Conservation (phyloP, 2,888 invertebrate species). For the Erebia palarica region DNA sequence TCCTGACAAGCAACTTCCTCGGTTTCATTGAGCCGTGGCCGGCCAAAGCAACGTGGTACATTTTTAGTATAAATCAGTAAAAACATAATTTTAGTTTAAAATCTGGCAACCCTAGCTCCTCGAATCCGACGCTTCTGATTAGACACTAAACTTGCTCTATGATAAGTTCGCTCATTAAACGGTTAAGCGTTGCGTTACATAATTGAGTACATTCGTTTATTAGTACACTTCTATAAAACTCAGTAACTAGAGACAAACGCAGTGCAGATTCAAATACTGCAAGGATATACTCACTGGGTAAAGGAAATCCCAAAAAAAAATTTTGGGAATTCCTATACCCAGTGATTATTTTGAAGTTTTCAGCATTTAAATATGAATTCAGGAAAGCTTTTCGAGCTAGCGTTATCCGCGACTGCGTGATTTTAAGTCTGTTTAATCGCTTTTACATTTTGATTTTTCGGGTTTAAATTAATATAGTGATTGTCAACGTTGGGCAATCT, state of each 20-base stretch:
- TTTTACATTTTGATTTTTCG: no score
- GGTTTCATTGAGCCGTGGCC: background rate
- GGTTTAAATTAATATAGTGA: no score
- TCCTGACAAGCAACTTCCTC: no score
- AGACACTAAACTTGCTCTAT: constrained; percentile 15
- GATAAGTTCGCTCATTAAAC: constrained; percentile 16
- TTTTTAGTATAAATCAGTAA: background rate
- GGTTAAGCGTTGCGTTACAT: constrained; percentile 1
- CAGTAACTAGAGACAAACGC: background rate
- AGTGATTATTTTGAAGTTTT: no score
- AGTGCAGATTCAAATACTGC: background rate
- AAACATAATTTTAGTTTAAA: background rate
- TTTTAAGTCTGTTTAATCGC: no score
- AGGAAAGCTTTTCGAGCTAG: no score
- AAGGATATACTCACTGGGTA: background rate
- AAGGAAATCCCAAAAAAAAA: no score
- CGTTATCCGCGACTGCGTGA: no score
- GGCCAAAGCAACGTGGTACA: background rate
- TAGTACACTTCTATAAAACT: background rate
- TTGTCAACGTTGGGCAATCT: no score
- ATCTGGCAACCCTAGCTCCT: background rate
- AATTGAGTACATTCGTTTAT: background rate
- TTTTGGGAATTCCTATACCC: no score
- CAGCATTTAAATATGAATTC: no score
- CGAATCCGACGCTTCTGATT: background rate